Conservation (phyloP, 2,888 invertebrate species). For the Ichneumoninae sp. region DNA sequence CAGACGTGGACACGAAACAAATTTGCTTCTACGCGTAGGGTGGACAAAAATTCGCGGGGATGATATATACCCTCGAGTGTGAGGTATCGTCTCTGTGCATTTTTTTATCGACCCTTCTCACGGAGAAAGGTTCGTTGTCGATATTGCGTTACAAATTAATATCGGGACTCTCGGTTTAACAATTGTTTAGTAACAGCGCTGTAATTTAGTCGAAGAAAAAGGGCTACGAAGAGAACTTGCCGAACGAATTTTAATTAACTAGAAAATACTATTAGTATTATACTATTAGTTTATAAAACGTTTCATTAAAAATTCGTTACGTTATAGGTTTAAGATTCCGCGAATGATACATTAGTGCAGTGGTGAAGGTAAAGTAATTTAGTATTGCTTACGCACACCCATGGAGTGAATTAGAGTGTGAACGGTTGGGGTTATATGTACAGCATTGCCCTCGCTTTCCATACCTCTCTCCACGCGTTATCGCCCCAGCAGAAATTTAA, state of each 20-base stretch:
- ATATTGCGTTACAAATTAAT: neutral
- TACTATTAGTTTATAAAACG: neutral
- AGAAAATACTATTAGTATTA: neutral
- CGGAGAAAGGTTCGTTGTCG: neutral
- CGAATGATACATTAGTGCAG: slow-evolving; percentile 20
- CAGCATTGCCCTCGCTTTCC: slow-evolving; percentile 17
- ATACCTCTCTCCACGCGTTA: slow-evolving; percentile 49
- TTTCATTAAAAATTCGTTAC: neutral
- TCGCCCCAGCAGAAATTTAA: slow-evolving; percentile 63
- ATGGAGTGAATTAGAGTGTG: slow-evolving; percentile 20
- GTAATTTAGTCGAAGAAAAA: neutral
- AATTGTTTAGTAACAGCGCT: neutral
- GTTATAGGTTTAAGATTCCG: slow-evolving; percentile 24
- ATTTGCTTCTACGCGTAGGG: slow-evolving; percentile 44
- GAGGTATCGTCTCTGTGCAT: neutral
- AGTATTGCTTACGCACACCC: slow-evolving; percentile 44
- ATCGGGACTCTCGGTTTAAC: neutral
- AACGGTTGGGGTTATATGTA: slow-evolving; percentile 43
- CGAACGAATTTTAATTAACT: neutral
- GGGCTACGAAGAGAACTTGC: neutral
- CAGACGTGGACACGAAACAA: slow-evolving; percentile 50
- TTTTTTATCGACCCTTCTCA: neutral
- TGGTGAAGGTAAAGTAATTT: slow-evolving; percentile 23
- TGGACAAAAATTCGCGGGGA: slow-evolving; percentile 34
- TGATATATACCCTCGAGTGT: slow-evolving; percentile 39